Base-by-base conservation (phyloP, 2,888 invertebrate genomes). In the Gasteruption jaculator region DNA sequence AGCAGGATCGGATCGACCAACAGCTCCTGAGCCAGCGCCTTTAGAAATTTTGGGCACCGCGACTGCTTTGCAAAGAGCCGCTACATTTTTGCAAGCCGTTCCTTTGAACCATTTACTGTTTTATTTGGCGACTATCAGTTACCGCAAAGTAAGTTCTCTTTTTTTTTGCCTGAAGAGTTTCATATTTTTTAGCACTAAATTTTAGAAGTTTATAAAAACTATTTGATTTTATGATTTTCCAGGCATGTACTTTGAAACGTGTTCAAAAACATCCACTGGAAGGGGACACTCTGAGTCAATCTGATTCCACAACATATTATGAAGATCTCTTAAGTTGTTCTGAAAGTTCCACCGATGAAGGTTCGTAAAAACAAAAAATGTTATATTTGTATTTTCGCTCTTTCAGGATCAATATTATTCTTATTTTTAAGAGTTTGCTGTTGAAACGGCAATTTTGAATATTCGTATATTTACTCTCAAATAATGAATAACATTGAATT, bases 291-390 rank as follows among this genome's bases (percentile, higher is more conserved):
- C 81, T 85, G 45, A 86, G 85, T 65, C 84, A 84, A 51, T 92
- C 92, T 4, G 94, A 93, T 73, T 92, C 92, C 7, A 92, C 92
- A 33, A 93, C 92, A n/a, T 94, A 91, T 74, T 93, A 92, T 71
- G 93, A 93, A 72, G 93, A 94, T 72, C 87, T 93, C 72, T 80
- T 88, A 42, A 88, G 92, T 60, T 91, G 90, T 68, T 91, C 91
- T 0, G 92, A 91, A 65, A 91, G 90, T 36, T 87, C 89, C 43
- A 87, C 86, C 27, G 90, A 90, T 64, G 91, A 91, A 72, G 91
- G 90, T 82, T 74, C 68, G 60, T 45, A 16, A 8, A 19, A 31
- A 10, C 4, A 25, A 25, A n/a, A n/a, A n/a, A n/a, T n/a, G n/a
- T n/a, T n/a, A n/a, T n/a, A n/a, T n/a, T n/a, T n/a, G n/a, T n/a